A percentile compares a stretch with the other conserved stretches of the same genome.
These are phyloP conservation scores for Pyrgilauda ruficollis DNA, from an alignment of 2,113 vertebrate species.

Conservation along the genomic window DNA sequence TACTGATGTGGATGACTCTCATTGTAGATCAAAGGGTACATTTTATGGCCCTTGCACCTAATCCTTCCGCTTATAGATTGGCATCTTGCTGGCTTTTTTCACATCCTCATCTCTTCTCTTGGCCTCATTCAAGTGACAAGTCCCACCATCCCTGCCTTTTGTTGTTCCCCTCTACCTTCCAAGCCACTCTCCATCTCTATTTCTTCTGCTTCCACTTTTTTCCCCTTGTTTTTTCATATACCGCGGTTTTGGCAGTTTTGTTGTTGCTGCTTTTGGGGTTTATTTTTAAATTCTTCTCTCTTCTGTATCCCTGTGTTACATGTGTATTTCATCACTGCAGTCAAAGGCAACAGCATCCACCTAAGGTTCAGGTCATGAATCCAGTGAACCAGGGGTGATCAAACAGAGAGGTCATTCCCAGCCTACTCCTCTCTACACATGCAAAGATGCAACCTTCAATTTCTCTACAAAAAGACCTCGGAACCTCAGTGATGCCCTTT, in stretches of 20 bases:
- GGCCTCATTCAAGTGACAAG: neutral
- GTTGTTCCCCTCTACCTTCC: neutral
- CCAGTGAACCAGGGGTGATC: neutral
- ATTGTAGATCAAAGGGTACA: neutral
- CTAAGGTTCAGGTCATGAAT: neutral
- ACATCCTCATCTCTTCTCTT: neutral
- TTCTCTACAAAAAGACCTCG: neutral
- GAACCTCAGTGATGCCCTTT: neutral
- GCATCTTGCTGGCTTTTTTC: neutral
- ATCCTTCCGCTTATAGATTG: neutral
- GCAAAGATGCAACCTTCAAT: neutral
- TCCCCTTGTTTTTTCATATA: rapidly evolving
- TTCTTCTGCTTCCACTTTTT: neutral
- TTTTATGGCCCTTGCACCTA: neutral
- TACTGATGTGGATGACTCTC: neutral
- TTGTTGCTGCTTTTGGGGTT: neutral
- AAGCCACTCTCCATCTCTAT: neutral
- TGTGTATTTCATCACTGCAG: neutral
- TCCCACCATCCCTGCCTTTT: neutral
- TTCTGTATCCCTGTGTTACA: neutral
- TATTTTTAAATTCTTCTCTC: neutral
- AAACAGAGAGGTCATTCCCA: neutral
- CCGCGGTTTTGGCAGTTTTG: rapidly evolving
- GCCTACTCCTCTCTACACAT: neutral
- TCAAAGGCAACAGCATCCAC: neutral